Base-by-base conservation (phyloP, 2,797 vertebrate species). In the Sardinella longiceps region DNA sequence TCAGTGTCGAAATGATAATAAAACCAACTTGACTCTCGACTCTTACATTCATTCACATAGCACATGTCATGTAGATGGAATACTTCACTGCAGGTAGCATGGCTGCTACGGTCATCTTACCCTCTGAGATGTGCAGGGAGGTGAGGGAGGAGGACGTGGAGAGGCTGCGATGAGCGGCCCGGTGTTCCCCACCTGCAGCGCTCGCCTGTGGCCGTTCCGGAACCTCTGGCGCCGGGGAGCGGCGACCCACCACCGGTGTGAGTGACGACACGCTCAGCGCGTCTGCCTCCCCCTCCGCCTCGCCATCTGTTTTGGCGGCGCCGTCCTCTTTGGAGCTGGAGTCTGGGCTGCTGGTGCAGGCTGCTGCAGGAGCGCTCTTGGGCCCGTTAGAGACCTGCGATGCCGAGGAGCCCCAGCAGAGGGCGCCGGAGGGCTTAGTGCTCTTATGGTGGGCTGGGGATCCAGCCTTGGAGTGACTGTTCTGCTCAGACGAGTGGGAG, bases 401-500 rank as follows among this genome's bases (percentile, higher is more conserved):
- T 0, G 94, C 93, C 28, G 95, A 20, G 1, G 15, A 5, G 70
- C 70, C 97, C 92, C 98, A 97, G 23, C 97, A 97, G 80, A 97
- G 95, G 0, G 93, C 96, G 82, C 94, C 91, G 0, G 87, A 90
- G 0, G 95, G 90, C 87, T 96, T 97, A 85, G 28, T 5, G 66
- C 95, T 95, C 89, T 96, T 94, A 91, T 96, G 7, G 85, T 96
- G 97, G 0, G 96, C 96, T 0, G 96, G 91, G 48, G 97, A 92
- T 0, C 93, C 88, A 0, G 95, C 94, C 89, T 96, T 97, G 56
- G 94, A 94, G 28, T 95, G 94, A 84, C 96, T 96, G 50, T 98
- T 99, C 90, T 96, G 97, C 88, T 99, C 98, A 0, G 98, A 99
- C 39, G 98, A 99, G 91, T 99, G 98, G 5, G 98, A 99, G 66